These are phyloP conservation scores for Mormyrops attenuatus DNA, from an alignment of 2,797 vertebrate species.

Conservation along the genomic window DNA sequence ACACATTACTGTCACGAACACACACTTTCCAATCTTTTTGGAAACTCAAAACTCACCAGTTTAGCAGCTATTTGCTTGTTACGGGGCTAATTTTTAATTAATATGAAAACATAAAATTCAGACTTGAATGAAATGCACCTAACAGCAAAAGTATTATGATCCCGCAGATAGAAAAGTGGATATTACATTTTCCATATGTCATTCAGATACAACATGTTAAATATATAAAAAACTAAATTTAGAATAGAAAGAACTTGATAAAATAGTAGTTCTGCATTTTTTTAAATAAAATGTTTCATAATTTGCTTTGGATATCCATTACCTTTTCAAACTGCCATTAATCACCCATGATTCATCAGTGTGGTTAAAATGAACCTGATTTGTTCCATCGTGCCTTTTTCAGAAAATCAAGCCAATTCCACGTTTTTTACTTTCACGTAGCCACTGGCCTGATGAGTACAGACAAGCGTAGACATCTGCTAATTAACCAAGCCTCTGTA, in stretches of 20 bases:
- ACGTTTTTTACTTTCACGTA: too few relatives aligned
- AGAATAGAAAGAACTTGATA: background rate
- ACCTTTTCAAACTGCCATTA: background rate
- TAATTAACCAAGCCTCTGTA: too few relatives aligned
- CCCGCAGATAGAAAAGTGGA: background rate
- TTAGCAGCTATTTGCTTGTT: background rate
- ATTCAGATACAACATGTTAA: background rate
- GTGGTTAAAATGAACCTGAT: too few relatives aligned
- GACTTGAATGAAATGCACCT: background rate
- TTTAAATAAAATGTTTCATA: background rate
- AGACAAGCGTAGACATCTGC: too few relatives aligned
- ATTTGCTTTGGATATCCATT: background rate
- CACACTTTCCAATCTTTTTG: slow-evolving; percentile 34
- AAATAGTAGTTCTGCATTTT: background rate
- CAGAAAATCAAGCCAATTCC: too few relatives aligned
- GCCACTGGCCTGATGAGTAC: too few relatives aligned
- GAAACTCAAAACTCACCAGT: slow-evolving; percentile 25
- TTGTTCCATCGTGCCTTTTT: too few relatives aligned
- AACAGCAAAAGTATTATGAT: background rate
- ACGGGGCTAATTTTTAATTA: background rate
- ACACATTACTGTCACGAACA: slow-evolving; percentile 32
- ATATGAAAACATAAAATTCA: background rate
- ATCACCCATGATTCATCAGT: too few relatives aligned
- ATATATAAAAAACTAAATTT: background rate
- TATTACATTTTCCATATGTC: background rate